Base-by-base conservation (phyloP, 30 jellyfish, hydroid and myxozoan genomes). In the Chironex yamaguchii region DNA sequence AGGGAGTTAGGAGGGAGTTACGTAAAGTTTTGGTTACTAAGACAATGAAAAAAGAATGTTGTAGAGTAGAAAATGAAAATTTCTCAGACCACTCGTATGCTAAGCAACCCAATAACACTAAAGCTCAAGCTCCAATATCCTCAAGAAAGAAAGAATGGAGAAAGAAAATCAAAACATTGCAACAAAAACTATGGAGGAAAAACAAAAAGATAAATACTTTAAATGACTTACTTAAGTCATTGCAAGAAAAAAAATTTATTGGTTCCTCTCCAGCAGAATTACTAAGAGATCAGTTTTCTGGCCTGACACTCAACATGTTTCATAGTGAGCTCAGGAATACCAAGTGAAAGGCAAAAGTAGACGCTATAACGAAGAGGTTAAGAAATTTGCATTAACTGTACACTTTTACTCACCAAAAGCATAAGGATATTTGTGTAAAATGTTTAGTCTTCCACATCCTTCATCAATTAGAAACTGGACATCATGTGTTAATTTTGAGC, bases 341-440 rank as follows among this genome's bases (percentile, higher is more conserved):
- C 21, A 6, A 3, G 21, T 9, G 0, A 23, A 6, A 29, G 32
- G 29, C 65, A 2, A 30, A 13, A 67, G 82, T 30, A 26, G 23
- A 2, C 33, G 89, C 6, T 77, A 77, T 68, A 24, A n/a, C 34
- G 82, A 77, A 22, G 35, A 51, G n/a, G 12, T 29, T 17, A 77
- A 77, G 25, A 27, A 77, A 11, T 77, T 77, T 77, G 89, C 89
- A n/a, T 52, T 77, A 31, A 77, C 89, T 27, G 82, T 77, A 3
- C 24, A 77, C 34, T 52, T 51, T 52, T 52, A 77, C 32, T 77
- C 67, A 28, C 82, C 53, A 1, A 53, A 34, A 29, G 89, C 82
- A 20, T 77, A 77, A 23, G 20, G 31, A 4, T 77, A 4, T 30
- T 35, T 77, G 4, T 1, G 89, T 6, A 77, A 77, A 58, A 25